Base-by-base conservation (phyloP, 2,797 vertebrate species). In the Lithobates sylvaticus region DNA sequence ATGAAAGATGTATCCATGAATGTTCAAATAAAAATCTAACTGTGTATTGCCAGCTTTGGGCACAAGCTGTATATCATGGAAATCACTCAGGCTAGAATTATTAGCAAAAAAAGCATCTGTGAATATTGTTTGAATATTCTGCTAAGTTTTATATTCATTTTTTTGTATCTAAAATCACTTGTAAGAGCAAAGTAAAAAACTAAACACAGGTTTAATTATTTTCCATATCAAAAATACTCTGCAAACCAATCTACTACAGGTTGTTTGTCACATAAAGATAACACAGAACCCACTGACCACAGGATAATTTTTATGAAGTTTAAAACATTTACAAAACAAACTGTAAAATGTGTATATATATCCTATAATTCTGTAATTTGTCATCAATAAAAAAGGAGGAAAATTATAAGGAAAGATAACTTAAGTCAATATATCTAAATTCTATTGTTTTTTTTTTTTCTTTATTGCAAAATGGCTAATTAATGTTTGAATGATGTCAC, bases 391-490 rank as follows among this genome's bases (percentile, higher is more conserved):
- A 74, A 73, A 79, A 83, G 68, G 32, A 54, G 34, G 23, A 78
- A 65, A 84, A 50, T 26, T 42, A 26, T 64, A 58, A 26, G 39
- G 74, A 86, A 76, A 81, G 72, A 69, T 75, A 75, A 69, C 71
- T 81, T 67, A 85, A 73, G 10, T 36, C 71, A 69, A 80, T 8
- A 58, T 77, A 78, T 78, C 75, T 83, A 83, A 83, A 87, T 74
- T n/a, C 16, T n/a, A 39, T 69, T 79, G 32, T 81, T 69, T 21
- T 82, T 81, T 82, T 81, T 61, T 21, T 82, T 76, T 76, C 21
- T 68, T 87, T 87, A 87, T 87, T 87, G 86, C 86, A 87, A 87
- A 39, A 87, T 39, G 26, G 58, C 29, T 80, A 39, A 36, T 50
- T 23, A 81, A 26, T 58, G 68, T 29, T 74, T 73, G 65, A 67